phyloP scores from a whole-genome alignment of 2,888 invertebrate genomes.

The Gonocerus acuteangulatus region DNA sequence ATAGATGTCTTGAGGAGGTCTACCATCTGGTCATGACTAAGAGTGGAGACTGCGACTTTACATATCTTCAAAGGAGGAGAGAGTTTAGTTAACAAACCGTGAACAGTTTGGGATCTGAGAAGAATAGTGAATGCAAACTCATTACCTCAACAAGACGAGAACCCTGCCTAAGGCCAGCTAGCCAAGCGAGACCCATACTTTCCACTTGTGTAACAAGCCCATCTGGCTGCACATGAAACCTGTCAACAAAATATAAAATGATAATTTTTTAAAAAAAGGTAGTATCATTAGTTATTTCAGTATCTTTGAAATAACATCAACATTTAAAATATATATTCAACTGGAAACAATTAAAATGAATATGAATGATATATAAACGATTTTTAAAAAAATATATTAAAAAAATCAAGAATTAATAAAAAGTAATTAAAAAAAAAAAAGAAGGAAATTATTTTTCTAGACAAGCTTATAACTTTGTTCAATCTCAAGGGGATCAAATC shows the following conservation, averaged over 20 bases:
- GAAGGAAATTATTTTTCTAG: too few relatives aligned
- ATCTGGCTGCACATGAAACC: slow-evolving; percentile 81
- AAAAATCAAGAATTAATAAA: too few relatives aligned
- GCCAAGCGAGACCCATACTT: slow-evolving; percentile 59
- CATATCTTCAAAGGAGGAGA: slow-evolving; percentile 52
- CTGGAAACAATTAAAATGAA: too few relatives aligned
- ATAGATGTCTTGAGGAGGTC: slow-evolving; percentile 83
- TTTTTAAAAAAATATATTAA: too few relatives aligned
- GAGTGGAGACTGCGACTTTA: slow-evolving; percentile 78
- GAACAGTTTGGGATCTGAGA: not conserved
- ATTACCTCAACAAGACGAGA: slow-evolving; percentile 73
- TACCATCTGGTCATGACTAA: slow-evolving; percentile 87
- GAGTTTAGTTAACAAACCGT: not conserved
- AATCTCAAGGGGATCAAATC: too few relatives aligned
- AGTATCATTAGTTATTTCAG: too few relatives aligned
- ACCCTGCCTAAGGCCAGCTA: slow-evolving; percentile 81
- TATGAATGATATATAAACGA: too few relatives aligned
- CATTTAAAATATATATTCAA: too few relatives aligned
- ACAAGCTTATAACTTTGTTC: too few relatives aligned
- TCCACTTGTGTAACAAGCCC: slow-evolving; percentile 93
- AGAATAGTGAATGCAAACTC: not conserved
- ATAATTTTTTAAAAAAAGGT: not conserved
- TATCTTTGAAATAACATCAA: too few relatives aligned
- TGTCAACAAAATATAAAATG: slow-evolving; percentile 11
- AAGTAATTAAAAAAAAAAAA: too few relatives aligned